Percentiles rank a stretch among this genome's conserved stretches.
Conservation (phyloP, 2,888 invertebrate species). For the Cremastinae sp. region DNA sequence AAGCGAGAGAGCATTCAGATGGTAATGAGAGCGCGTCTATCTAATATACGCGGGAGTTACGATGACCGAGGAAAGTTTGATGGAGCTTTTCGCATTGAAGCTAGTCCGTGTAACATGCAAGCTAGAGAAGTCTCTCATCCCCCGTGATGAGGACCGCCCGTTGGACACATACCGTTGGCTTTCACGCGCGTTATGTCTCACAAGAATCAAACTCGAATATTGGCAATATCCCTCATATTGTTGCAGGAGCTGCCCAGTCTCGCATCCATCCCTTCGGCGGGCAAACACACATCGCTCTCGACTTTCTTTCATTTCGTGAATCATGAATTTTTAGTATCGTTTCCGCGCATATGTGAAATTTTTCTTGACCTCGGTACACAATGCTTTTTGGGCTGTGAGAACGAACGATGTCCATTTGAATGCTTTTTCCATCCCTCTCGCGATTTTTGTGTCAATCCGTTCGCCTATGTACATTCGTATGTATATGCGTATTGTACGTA, state of each 20-base stretch:
- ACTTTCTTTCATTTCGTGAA: too few species aligned
- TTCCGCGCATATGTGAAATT: too few species aligned
- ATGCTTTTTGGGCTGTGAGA: constrained; percentile 60
- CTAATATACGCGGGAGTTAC: constrained; percentile 71
- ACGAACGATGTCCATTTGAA: constrained; percentile 78
- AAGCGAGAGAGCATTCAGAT: constrained; percentile 74
- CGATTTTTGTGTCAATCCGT: constrained; percentile 72
- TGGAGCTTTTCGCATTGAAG: constrained; percentile 36
- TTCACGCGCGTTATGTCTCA: constrained; percentile 61
- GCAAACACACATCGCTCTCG: too few species aligned
- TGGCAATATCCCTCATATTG: constrained; percentile 77
- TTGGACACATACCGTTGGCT: background rate
- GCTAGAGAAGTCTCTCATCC: background rate
- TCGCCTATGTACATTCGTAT: too few species aligned
- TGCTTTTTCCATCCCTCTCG: constrained; percentile 69
- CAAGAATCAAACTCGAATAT: constrained; percentile 80
- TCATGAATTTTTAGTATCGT: too few species aligned
- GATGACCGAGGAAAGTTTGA: constrained; percentile 31
- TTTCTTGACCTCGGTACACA: constrained; percentile 35
- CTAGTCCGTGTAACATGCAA: constrained; percentile 8
- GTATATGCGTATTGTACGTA: too few species aligned
- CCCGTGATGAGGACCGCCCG: constrained; percentile 16
- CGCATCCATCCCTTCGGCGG: too few species aligned
- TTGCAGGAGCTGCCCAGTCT: too few species aligned
- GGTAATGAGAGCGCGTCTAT: constrained; percentile 74